These are phyloP conservation scores for Zingel zingel DNA, from an alignment of 2,113 vertebrate species.

Conservation along the genomic window DNA sequence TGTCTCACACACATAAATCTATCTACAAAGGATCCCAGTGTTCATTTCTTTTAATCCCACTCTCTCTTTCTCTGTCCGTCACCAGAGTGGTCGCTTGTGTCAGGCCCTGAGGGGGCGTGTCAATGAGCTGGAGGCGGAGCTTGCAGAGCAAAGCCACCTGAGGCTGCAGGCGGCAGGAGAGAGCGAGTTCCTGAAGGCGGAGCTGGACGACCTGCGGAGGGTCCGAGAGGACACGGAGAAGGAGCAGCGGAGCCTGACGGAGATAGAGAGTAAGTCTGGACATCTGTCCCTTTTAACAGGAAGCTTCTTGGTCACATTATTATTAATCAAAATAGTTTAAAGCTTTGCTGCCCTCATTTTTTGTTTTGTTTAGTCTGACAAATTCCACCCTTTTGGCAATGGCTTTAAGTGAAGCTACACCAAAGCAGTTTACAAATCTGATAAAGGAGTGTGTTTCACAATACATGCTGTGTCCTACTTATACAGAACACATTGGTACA, in stretches of 20 bases:
- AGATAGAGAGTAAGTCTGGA: slow-evolving; percentile 89
- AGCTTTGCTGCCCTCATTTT: background rate
- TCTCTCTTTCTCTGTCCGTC: background rate
- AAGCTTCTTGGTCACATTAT: background rate
- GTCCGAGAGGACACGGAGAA: slow-evolving; percentile 93
- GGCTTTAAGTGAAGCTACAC: background rate
- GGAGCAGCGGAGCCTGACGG: slow-evolving; percentile 93
- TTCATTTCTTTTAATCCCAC: background rate
- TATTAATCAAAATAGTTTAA: background rate
- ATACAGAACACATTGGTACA: too few relatives aligned
- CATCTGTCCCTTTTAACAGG: background rate
- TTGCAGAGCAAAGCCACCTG: slow-evolving; percentile 94
- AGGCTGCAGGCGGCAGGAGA: slow-evolving; percentile 92
- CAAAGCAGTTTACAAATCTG: background rate
- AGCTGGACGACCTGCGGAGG: slow-evolving; percentile 94
- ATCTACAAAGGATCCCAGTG: background rate
- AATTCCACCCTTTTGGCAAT: background rate
- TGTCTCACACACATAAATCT: background rate
- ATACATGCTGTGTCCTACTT: too few relatives aligned
- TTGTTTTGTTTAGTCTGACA: background rate
- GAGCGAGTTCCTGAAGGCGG: slow-evolving; percentile 91
- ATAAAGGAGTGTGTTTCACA: background rate
- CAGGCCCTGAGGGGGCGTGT: slow-evolving; percentile 90
- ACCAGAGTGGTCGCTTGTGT: slow-evolving; percentile 87
- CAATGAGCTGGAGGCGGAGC: slow-evolving; percentile 94